A percentile compares a stretch with the other conserved stretches of the same genome.
Evolutionary conservation across 2,888 invertebrate species (phyloP).

Genomic region (Diloba caeruleocephala): DNA sequence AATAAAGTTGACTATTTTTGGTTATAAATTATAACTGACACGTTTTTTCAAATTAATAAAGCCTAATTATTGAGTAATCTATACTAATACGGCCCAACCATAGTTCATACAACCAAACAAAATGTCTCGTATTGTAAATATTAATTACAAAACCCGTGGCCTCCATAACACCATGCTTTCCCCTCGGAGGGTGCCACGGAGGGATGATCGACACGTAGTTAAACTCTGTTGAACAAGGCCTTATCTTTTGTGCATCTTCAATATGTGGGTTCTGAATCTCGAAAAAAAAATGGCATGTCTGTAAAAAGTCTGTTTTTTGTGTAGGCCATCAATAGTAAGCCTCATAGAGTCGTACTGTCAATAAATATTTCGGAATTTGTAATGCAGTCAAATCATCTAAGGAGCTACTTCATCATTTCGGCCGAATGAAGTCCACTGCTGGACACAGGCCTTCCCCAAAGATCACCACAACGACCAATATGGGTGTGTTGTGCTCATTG

Average conservation of each 20-base stretch:
- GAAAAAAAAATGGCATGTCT: not conserved
- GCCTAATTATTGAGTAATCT: not conserved
- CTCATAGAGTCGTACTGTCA: no score
- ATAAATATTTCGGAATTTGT: no score
- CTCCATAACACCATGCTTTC: constrained; percentile 10
- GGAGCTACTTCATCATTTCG: no score
- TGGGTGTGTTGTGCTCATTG: no score
- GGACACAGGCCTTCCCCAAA: no score
- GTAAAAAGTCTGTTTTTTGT: no score
- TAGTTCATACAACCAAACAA: constrained; percentile 19
- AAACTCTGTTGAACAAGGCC: constrained; percentile 34
- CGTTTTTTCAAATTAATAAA: not conserved
- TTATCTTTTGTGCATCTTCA: constrained; percentile 44
- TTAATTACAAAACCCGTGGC: constrained; percentile 38
- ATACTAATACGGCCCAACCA: not conserved
- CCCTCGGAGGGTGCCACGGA: constrained; percentile 19
- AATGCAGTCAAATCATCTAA: no score
- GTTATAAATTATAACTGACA: not conserved
- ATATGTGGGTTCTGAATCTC: constrained; percentile 16
- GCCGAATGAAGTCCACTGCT: no score
- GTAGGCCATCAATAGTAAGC: no score
- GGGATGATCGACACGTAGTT: constrained; percentile 45
- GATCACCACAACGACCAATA: no score
- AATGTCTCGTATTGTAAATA: constrained; percentile 20
- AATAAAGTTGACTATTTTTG: no score